Percentiles rank a stretch among this genome's conserved stretches.
phyloP scores from a whole-genome alignment of 2,888 invertebrate species.

The Cantharis flavilabris region DNA sequence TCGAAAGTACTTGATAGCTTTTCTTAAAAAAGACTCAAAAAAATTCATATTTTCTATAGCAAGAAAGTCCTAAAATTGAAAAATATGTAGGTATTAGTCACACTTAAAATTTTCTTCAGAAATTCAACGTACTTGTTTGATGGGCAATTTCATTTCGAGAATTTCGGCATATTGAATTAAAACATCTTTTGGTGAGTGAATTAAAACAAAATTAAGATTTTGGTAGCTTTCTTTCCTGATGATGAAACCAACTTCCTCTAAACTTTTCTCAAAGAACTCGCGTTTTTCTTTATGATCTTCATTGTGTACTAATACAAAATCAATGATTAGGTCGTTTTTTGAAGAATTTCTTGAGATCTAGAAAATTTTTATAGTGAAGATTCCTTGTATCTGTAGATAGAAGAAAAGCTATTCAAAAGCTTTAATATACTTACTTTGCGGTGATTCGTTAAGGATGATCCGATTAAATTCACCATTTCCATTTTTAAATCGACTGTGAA shows the following conservation, averaged over 20 bases:
- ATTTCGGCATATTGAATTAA: constrained; percentile 75
- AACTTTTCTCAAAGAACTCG: constrained; percentile 64
- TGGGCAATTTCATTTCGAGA: constrained; percentile 76
- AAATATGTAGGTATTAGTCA: neutral
- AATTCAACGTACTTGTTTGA: constrained; percentile 65
- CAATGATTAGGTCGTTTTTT: constrained; percentile 60
- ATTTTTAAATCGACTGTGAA: no score
- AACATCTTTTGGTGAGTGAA: constrained; percentile 74
- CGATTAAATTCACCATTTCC: no score
- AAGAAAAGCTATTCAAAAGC: no score
- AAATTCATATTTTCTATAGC: constrained; percentile 32
- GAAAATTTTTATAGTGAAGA: constrained; percentile 22
- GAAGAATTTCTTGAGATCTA: constrained; percentile 61
- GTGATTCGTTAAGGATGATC: no score
- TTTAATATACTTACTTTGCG: no score
- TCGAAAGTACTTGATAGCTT: constrained; percentile 60
- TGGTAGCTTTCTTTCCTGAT: constrained; percentile 66
- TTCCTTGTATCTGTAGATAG: no score
- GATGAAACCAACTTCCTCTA: constrained; percentile 64
- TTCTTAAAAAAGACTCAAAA: constrained; percentile 45
- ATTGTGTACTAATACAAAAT: constrained; percentile 67
- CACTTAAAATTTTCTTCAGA: neutral
- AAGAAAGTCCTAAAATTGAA: constrained; percentile 35
- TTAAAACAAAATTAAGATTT: constrained; percentile 70
- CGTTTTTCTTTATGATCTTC: constrained; percentile 55